These are phyloP conservation scores for Vandiemenella viatica DNA, from an alignment of 2,888 invertebrate genomes.

Conservation along the genomic window DNA sequence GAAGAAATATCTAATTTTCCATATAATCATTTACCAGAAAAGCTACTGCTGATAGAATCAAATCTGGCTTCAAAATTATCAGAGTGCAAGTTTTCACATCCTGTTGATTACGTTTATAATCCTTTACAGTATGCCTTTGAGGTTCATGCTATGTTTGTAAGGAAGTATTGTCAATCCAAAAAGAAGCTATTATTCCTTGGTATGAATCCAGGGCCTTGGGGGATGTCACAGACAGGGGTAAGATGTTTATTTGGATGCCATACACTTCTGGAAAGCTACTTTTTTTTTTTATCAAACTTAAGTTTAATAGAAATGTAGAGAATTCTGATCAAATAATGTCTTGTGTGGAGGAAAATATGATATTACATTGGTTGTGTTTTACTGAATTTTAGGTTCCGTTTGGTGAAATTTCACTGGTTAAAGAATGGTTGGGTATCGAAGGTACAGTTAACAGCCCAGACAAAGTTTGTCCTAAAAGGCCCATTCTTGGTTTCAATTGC, in stretches of 20 bases:
- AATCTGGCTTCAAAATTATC: slow-evolving; percentile 33
- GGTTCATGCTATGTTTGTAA: slow-evolving; percentile 60
- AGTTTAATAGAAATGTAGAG: neutral
- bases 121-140: slow-evolving; percentile 72
- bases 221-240: slow-evolving; percentile 90
- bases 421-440: slow-evolving; percentile 56
- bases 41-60: slow-evolving; percentile 23
- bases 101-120: slow-evolving; percentile 60
- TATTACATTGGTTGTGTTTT: slow-evolving; percentile 4
- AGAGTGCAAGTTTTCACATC: slow-evolving; percentile 33
- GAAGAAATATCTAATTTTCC: no score
- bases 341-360: neutral
- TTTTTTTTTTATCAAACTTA: no score
- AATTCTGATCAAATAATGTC: neutral
- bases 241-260: slow-evolving; percentile 21
- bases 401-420: slow-evolving; percentile 66
- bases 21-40: no score
- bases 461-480: slow-evolving; percentile 50
- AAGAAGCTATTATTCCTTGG: slow-evolving; percentile 73
- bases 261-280: neutral
- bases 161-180: slow-evolving; percentile 43
- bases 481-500: slow-evolving; percentile 60
- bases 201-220: slow-evolving; percentile 95
- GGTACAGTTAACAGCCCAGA: slow-evolving; percentile 54
- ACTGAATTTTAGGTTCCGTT: slow-evolving; percentile 56